Conservation (phyloP, 1,140 invertebrate species). For the Pentalonia nigronervosa region DNA sequence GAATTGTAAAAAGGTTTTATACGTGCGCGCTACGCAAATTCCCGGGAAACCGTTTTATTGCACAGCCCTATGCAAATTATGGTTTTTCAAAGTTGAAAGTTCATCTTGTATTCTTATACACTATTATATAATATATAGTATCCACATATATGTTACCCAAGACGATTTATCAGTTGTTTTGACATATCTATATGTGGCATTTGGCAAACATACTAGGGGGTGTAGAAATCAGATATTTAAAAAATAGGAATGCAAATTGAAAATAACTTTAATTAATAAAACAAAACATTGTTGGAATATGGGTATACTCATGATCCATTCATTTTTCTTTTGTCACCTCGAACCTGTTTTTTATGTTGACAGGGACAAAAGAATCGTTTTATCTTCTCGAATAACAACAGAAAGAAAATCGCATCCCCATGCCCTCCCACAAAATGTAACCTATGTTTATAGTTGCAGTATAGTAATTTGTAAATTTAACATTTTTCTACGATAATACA, state of each 20-base stretch:
- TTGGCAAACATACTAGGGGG: background rate
- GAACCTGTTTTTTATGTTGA: background rate
- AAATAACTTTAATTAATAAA: too few species aligned
- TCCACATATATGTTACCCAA: background rate
- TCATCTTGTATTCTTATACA: background rate
- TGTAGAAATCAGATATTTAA: background rate
- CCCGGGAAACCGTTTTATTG: background rate
- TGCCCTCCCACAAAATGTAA: too few species aligned
- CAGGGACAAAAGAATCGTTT: background rate
- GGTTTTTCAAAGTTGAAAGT: background rate
- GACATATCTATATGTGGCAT: too few species aligned
- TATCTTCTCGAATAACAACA: background rate
- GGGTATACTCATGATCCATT: too few species aligned
- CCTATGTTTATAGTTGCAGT: too few species aligned
- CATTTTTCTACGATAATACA: too few species aligned
- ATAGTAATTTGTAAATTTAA: too few species aligned
- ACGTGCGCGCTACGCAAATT: background rate
- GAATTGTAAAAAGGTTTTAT: background rate
- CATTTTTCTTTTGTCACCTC: too few species aligned
- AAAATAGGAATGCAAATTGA: background rate
- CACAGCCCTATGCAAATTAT: background rate
- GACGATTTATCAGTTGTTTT: background rate
- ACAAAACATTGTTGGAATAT: too few species aligned
- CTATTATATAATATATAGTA: background rate
- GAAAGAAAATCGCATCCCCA: background rate